Evolutionary conservation across 2,113 vertebrate species (phyloP), one percentile per base, ranked within the genome.

Genomic region (Callorhinus ursinus): DNA sequence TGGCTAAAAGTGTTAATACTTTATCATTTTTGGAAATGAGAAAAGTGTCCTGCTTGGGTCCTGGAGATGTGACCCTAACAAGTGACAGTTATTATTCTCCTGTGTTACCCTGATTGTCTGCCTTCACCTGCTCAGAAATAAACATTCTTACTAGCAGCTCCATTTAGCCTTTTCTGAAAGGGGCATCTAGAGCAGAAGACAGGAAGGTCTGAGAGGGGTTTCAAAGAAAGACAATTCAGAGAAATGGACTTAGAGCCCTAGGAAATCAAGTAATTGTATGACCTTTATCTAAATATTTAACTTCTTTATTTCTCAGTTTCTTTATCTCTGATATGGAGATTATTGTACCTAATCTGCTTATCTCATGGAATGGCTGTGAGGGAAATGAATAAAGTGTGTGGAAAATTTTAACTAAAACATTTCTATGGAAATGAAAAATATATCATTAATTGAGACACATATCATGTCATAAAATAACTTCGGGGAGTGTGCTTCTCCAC

Each of bases 231-330:
- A 46, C 1, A 82, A 24, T 28, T 84, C 33, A 65, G 33, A 84
- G 46, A 53, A 89, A 57, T 15, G 12, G 9, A 79, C 39, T 36
- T 88, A 9, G 10, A 94, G 28, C 49, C 33, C 67, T n/a, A 87
- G n/a, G 26, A 88, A 87, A 53, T 87, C 65, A 89, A 69, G 26
- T 51, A 51, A 86, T 72, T 82, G 3, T 72, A 49, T 77, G 74
- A 77, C 26, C 46, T 96, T 77, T 59, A 53, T 94, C 21, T 94
- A 92, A 36, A 81, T 72, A 80, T n/a, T 92, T 84, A 90, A 69
- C 61, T 83, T 96, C 28, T 19, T 74, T 85, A 90, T 65, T 84
- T 96, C 21, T 95, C 14, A 69, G 0, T 88, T 92, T 91, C 24
- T 86, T 95, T 88, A n/a, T 63, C 22, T 97, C 69, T 88, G 33